Evolutionary conservation across 23 tunicate species (phyloP).

Genomic region (Clavelina lepadiformis): DNA sequence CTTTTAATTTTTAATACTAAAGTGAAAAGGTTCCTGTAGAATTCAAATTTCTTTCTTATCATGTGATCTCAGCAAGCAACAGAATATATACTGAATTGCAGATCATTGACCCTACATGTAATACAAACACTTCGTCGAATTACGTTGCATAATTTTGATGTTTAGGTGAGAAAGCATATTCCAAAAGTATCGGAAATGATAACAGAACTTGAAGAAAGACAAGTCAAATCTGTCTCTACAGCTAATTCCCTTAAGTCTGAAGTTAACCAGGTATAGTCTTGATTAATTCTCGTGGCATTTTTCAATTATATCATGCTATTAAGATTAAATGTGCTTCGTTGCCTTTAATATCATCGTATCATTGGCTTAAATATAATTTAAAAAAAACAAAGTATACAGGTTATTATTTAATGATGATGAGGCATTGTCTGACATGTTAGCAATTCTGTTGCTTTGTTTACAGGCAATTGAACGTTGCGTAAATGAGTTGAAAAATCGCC

Average conservation of each 20-base stretch:
- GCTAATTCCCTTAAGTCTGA: conserved; percentile 18
- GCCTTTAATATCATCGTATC: too few relatives aligned
- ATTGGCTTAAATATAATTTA: conserved; percentile 5
- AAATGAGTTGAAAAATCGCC: conserved; percentile 21
- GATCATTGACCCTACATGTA: too few relatives aligned
- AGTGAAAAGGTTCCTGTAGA: too few relatives aligned
- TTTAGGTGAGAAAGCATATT: conserved; percentile 17
- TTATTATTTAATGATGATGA: not conserved
- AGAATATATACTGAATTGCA: too few relatives aligned
- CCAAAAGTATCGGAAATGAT: conserved; percentile 36
- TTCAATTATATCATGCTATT: not conserved
- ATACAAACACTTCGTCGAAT: not conserved
- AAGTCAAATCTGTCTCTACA: conserved; percentile 9
- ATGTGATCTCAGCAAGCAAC: too few relatives aligned
- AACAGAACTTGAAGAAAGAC: conserved; percentile 32
- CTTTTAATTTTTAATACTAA: too few relatives aligned
- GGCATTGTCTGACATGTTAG: not conserved
- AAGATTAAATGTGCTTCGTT: not conserved
- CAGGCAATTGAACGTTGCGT: conserved; percentile 43
- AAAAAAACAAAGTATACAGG: not conserved
- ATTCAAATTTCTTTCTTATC: too few relatives aligned
- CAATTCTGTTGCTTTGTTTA: not conserved
- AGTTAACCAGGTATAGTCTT: conserved; percentile 36
- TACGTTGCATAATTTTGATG: not conserved
- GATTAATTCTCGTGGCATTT: too few relatives aligned